These are phyloP conservation scores for Mimumesa dahlbomi DNA, from an alignment of 2,888 invertebrate species.

Conservation along the genomic window DNA sequence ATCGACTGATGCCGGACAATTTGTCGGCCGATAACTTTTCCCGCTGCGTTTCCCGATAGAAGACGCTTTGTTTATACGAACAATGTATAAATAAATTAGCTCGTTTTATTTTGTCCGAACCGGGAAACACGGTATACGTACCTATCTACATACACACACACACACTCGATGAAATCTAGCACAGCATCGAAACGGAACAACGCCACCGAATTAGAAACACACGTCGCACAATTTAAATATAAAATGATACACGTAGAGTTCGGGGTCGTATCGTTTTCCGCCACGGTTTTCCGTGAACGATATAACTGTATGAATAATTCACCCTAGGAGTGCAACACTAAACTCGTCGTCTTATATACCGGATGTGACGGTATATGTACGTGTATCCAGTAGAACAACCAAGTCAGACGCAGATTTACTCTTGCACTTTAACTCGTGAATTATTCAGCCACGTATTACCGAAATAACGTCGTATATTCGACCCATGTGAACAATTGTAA, in stretches of 20 bases:
- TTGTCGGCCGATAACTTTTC: neutral
- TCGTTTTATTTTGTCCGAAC: too few relatives aligned
- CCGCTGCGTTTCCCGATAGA: too few relatives aligned
- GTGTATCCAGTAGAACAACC: neutral
- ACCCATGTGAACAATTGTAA: slow-evolving; percentile 15
- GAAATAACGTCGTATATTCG: slow-evolving; percentile 3
- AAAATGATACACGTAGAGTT: slow-evolving; percentile 2
- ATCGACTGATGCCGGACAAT: slow-evolving; percentile 11
- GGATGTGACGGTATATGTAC: too few relatives aligned
- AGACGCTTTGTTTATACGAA: too few relatives aligned
- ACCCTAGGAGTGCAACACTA: slow-evolving; percentile 19
- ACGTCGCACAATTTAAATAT: too few relatives aligned
- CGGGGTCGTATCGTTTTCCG: slow-evolving; percentile 2
- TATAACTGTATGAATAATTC: slow-evolving; percentile 52
- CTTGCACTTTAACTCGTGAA: slow-evolving; percentile 35
- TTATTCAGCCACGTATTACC: slow-evolving; percentile 40
- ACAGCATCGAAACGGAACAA: too few relatives aligned
- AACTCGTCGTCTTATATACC: slow-evolving; percentile 35
- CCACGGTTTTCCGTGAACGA: slow-evolving; percentile 12
- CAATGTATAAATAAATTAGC: too few relatives aligned
- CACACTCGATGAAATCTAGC: too few relatives aligned
- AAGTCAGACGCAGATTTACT: slow-evolving; percentile 30
- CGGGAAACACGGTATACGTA: too few relatives aligned
- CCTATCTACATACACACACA: too few relatives aligned
- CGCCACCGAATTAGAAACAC: too few relatives aligned